Evolutionary conservation across 2,888 invertebrate genomes (phyloP), one percentile per base, ranked within the genome.

Genomic region (Schrankia costaestrigalis): DNA sequence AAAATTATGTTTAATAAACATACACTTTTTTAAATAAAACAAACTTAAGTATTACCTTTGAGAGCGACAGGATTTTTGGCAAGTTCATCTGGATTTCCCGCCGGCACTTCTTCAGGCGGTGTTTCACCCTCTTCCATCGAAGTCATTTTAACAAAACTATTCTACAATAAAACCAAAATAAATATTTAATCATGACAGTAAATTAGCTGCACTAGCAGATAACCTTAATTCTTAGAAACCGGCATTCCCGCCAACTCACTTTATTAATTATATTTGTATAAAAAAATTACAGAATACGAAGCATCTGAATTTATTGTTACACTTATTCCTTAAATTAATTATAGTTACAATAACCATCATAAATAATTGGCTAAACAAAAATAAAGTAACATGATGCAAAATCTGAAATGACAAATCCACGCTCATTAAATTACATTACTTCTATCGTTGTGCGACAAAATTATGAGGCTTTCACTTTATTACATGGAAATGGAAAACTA

Each of bases 11-110:
- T n/a, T n/a, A n/a, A n/a, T n/a, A n/a, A n/a, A n/a, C n/a, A n/a
- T n/a, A n/a, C n/a, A n/a, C n/a, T n/a, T n/a, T n/a, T n/a, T n/a
- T n/a, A n/a, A n/a, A n/a, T n/a, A n/a, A n/a, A n/a, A n/a, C n/a
- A n/a, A 1, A 3, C 3, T n/a, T 22, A 10, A 9, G 9, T 10
- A n/a, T 10, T 33, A 91, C 92, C 90, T 90, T 90, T 90, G 26
- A 92, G 84, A 27, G 91, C 85, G 49, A 82, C 80, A 26, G 91
- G 90, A 65, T 92, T 90, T 71, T 91, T 91, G 13, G 91, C 85
- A 28, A 92, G 82, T 60, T 91, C 91, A 12, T 91, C 90, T 26
- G 92, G 91, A 64, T 91, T 84, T 41, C 85, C 87, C 30, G 71
- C 57, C 15, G 78, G 72, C 10, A 83, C 66, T 33, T 85, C 85